phyloP scores from a whole-genome alignment of 2,888 invertebrate genomes.

The Clunio marinus region DNA sequence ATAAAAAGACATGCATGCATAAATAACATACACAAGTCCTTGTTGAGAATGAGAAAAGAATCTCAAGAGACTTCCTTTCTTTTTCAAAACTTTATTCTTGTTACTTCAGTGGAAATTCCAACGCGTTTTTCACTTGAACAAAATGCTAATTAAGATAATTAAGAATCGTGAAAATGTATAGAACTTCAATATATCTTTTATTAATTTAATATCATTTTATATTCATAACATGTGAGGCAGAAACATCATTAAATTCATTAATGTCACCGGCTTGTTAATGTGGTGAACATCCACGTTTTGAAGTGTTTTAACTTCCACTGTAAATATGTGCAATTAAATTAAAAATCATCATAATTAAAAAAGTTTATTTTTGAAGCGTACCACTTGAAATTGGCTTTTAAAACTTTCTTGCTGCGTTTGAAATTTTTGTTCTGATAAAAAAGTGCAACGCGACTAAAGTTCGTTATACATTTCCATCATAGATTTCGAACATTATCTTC shows the following conservation, averaged over 20 bases:
- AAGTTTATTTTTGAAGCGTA: neutral
- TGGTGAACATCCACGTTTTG: neutral
- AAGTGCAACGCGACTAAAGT: too few species aligned
- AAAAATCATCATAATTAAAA: conserved; percentile 4
- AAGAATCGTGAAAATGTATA: neutral
- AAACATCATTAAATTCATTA: neutral
- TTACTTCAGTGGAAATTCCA: conserved; percentile 5
- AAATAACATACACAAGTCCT: neutral
- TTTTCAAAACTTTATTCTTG: neutral
- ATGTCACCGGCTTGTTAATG: neutral
- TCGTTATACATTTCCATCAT: neutral
- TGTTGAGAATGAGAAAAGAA: neutral
- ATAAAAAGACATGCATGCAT: conserved; percentile 29
- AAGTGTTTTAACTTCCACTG: neutral
- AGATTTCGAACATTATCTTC: neutral
- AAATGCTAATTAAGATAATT: conserved; percentile 19
- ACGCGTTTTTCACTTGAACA: conserved; percentile 11
- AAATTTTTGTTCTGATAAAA: neutral
- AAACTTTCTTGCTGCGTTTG: neutral
- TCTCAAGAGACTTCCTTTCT: neutral
- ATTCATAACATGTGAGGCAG: neutral
- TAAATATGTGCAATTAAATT: conserved; percentile 15
- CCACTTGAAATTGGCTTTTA: too few species aligned
- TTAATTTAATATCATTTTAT: neutral
- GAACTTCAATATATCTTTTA: neutral